A percentile compares a stretch with the other conserved stretches of the same genome.
phyloP scores from a whole-genome alignment of 2,797 vertebrate genomes.

The Bryconaethiops microstoma region DNA sequence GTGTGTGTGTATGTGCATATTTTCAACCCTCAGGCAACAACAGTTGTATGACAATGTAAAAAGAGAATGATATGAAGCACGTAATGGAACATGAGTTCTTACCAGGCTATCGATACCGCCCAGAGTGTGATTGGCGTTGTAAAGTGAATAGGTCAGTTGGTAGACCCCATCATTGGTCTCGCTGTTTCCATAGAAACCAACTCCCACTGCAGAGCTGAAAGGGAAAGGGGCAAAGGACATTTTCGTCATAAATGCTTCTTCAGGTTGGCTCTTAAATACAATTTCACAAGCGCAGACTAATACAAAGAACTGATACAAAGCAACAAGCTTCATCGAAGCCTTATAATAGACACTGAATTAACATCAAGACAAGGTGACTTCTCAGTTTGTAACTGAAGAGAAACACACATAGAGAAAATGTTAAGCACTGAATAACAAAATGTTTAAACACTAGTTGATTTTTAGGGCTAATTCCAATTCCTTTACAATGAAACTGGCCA shows the following conservation, averaged over 20 bases:
- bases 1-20: slow-evolving; percentile 4
- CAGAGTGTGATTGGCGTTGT: slow-evolving; percentile 92
- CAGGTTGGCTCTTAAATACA: not conserved
- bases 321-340: not conserved
- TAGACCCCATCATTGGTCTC: slow-evolving; percentile 93
- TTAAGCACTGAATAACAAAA: not conserved
- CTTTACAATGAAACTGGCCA: no score
- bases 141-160: slow-evolving; percentile 92
- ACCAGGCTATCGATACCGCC: slow-evolving; percentile 86
- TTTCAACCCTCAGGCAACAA: slow-evolving; percentile 25
- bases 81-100: slow-evolving; percentile 63
- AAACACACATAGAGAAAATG: not conserved
- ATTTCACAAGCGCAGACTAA: slow-evolving; percentile 1
- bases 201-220: slow-evolving; percentile 86
- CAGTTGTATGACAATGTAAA: slow-evolving; percentile 12
- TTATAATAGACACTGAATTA: not conserved
- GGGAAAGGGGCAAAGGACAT: slow-evolving; percentile 30
- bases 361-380: not conserved
- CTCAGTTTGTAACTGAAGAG: no score
- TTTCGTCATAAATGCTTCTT: slow-evolving; percentile 24
- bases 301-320: not conserved
- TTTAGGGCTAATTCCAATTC: no score
- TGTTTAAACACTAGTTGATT: no score
- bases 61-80: slow-evolving; percentile 23
- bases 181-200: slow-evolving; percentile 98